These are phyloP conservation scores for Lasioglossum vierecki DNA, from an alignment of 2,888 invertebrate species.

Conservation along the genomic window DNA sequence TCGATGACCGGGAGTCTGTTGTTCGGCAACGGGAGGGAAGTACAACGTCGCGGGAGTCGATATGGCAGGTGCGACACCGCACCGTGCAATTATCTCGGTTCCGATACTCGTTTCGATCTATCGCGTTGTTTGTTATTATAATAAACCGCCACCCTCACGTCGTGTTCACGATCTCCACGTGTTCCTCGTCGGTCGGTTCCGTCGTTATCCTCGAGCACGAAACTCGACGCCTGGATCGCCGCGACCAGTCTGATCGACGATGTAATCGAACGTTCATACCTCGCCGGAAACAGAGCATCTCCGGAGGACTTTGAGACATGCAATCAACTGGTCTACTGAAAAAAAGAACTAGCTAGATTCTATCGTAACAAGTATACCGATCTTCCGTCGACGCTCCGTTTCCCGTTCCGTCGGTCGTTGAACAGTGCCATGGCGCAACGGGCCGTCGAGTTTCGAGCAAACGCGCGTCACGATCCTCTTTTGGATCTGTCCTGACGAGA, in stretches of 20 bases:
- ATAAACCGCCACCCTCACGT: slow-evolving; percentile 44
- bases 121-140: neutral
- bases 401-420: neutral
- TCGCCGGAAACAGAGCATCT: slow-evolving; percentile 46
- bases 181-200: neutral
- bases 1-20: slow-evolving; percentile 1
- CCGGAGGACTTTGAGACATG: slow-evolving; percentile 38
- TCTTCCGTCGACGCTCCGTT: slow-evolving; percentile 47
- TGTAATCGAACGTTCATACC: neutral
- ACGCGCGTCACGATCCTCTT: neutral
- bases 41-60: slow-evolving; percentile 11
- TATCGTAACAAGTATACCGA: slow-evolving; percentile 51
- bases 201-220: neutral
- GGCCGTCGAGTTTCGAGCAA: slow-evolving; percentile 40
- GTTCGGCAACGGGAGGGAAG: slow-evolving; percentile 4
- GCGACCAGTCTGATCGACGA: neutral
- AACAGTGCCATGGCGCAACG: neutral
- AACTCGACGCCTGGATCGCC: slow-evolving; percentile 37
- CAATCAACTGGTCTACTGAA: slow-evolving; percentile 51
- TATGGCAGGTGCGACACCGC: neutral
- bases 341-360: slow-evolving; percentile 44
- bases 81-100: neutral
- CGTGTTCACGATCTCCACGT: slow-evolving; percentile 20
- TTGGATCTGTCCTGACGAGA: neutral
- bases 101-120: neutral